These are phyloP conservation scores for Podilymbus podiceps DNA, from an alignment of 2,113 vertebrate genomes.

Conservation along the genomic window DNA sequence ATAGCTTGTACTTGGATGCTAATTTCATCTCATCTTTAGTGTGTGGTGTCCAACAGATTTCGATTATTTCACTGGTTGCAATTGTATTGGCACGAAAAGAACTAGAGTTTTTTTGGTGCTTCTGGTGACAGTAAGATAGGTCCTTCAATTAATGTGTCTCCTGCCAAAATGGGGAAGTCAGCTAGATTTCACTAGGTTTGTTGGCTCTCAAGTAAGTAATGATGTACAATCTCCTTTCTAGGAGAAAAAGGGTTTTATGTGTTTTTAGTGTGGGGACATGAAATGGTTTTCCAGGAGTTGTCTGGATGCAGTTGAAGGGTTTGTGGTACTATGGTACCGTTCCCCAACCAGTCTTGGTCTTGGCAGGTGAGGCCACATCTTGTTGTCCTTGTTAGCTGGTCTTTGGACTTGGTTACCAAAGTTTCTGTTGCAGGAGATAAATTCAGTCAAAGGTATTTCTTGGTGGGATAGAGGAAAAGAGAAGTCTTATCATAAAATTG, in stretches of 20 bases:
- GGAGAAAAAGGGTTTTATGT: not conserved
- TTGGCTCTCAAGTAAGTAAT: not conserved
- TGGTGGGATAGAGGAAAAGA: not conserved
- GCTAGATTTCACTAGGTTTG: not conserved
- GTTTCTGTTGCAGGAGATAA: not conserved
- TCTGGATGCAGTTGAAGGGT: not conserved
- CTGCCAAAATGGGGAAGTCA: not conserved
- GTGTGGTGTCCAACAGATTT: not conserved
- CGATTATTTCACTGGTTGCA: not conserved
- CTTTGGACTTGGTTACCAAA: not conserved
- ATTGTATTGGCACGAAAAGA: not conserved
- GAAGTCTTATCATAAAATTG: not conserved
- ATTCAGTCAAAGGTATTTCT: not conserved
- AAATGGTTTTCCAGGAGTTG: not conserved
- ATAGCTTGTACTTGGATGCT: not conserved
- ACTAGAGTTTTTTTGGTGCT: not conserved
- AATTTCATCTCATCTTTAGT: not conserved
- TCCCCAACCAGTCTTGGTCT: not conserved
- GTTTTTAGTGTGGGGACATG: not conserved
- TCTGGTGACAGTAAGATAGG: not conserved
- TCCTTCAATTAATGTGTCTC: not conserved
- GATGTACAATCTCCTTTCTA: not conserved
- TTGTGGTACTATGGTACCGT: not conserved
- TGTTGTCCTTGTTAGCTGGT: not conserved
- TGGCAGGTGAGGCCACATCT: not conserved